phyloP scores from a whole-genome alignment of 1,140 invertebrate species.

The Drosophila santomea region DNA sequence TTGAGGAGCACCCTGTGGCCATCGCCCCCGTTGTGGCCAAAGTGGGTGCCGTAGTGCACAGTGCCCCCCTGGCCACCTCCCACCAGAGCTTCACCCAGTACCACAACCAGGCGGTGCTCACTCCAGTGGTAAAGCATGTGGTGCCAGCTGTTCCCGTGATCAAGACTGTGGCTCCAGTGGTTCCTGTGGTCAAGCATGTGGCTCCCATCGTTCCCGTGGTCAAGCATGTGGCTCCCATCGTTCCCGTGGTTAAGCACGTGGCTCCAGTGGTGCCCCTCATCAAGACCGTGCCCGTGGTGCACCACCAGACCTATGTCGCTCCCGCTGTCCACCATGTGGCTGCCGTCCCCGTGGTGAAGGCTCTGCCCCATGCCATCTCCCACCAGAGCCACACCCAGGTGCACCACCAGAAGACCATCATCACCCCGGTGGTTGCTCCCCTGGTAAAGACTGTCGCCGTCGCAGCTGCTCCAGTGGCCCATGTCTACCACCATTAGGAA shows the following conservation, averaged over 20 bases:
- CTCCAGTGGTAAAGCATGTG: conserved; percentile 66
- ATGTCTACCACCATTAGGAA: conserved; percentile 67
- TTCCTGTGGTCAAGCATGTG: conserved; percentile 48
- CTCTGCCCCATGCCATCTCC: conserved; percentile 81
- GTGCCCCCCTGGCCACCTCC: conserved; percentile 82
- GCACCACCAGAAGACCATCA: conserved; percentile 66
- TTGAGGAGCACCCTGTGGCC: conserved; percentile 66
- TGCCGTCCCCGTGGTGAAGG: conserved; percentile 57
- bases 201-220: conserved; percentile 52
- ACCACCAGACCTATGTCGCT: conserved; percentile 55
- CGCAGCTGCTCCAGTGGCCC: conserved; percentile 52
- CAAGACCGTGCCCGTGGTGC: conserved; percentile 58
- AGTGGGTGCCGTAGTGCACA: conserved; percentile 62
- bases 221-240: conserved; percentile 39
- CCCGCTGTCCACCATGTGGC: conserved; percentile 79
- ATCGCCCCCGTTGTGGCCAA: conserved; percentile 64
- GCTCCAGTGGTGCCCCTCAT: conserved; percentile 52
- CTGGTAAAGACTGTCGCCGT: conserved; percentile 62
- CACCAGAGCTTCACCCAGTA: conserved; percentile 85
- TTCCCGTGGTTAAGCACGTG: conserved; percentile 47
- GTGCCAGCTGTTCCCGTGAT: conserved; percentile 64
- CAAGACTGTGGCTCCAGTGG: conserved; percentile 69
- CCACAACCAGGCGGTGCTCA: conserved; percentile 66
- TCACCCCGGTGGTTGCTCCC: conserved; percentile 48
- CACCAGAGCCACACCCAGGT: conserved; percentile 85